Conservation (phyloP, 53 echinoderm and acorn worm genomes). For the Holothuria scabra region DNA sequence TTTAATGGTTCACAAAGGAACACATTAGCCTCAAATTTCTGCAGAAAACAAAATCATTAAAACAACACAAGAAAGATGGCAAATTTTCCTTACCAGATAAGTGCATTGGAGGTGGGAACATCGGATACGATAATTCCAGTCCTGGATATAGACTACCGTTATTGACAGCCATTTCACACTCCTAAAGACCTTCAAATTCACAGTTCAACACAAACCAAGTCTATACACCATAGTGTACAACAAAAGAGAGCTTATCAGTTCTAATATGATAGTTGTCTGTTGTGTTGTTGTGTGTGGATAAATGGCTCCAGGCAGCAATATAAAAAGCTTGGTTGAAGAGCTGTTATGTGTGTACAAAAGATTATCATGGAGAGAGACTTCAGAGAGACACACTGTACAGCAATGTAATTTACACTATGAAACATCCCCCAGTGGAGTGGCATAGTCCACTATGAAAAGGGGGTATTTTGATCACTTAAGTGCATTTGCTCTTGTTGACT, state of each 20-base stretch:
- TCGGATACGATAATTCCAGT: conserved; percentile 87
- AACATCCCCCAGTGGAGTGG: conserved; percentile 43
- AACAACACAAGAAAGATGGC: conserved; percentile 1
- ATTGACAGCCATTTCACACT: conserved; percentile 92
- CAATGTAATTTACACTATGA: conserved; percentile 39
- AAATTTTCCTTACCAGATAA: conserved; percentile 74
- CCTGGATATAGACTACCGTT: conserved; percentile 92
- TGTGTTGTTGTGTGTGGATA: conserved; percentile 41
- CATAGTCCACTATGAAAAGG: conserved; percentile 27
- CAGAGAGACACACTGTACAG: conserved; percentile 26
- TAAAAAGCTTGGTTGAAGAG: conserved; percentile 40
- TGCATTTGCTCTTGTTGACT: too few relatives aligned
- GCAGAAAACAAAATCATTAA: conserved; percentile 28
- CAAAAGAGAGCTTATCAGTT: conserved; percentile 46
- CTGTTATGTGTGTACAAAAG: conserved; percentile 47
- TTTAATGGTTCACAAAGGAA: conserved; percentile 51
- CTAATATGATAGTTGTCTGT: conserved; percentile 47
- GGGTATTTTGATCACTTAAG: conserved; percentile 6
- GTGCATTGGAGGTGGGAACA: conserved; percentile 80
- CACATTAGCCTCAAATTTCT: conserved; percentile 6
- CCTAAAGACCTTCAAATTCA: conserved; percentile 42
- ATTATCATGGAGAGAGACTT: conserved; percentile 33
- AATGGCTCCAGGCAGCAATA: conserved; percentile 46
- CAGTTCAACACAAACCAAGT: conserved; percentile 39
- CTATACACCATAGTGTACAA: conserved; percentile 40